A percentile compares a stretch with the other conserved stretches of the same genome.
phyloP scores from a whole-genome alignment of 2,888 invertebrate species.

The Hirtodrosophila histrioides region DNA sequence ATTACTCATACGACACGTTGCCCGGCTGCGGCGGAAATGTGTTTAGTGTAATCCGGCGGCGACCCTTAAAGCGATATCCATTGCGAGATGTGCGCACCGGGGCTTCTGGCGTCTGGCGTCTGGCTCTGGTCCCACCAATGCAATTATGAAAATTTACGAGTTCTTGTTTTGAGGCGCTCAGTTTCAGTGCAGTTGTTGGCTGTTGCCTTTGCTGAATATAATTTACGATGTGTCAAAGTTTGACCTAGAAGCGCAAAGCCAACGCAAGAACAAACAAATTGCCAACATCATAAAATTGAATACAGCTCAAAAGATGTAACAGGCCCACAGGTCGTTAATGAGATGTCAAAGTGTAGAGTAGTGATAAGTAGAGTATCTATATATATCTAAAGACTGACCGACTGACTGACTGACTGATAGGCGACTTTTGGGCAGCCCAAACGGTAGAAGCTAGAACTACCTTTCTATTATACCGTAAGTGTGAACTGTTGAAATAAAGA shows the following conservation, averaged over 20 bases:
- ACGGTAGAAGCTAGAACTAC: no score
- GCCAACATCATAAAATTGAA: constrained; percentile 37
- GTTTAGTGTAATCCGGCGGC: constrained; percentile 71
- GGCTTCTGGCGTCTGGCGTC: background rate
- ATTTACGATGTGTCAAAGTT: constrained; percentile 73
- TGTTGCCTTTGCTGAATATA: constrained; percentile 49
- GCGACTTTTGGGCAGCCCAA: no score
- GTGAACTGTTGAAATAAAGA: no score
- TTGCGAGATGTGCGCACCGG: constrained; percentile 26
- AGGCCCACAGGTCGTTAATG: background rate
- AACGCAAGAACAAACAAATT: constrained; percentile 39
- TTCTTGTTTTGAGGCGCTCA: constrained; percentile 67
- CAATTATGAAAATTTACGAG: constrained; percentile 80
- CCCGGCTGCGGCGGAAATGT: constrained; percentile 67
- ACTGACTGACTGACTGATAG: no score
- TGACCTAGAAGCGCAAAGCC: constrained; percentile 38
- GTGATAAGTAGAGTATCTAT: background rate
- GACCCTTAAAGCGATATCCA: constrained; percentile 63
- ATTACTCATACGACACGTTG: constrained; percentile 78
- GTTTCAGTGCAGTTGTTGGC: constrained; percentile 43
- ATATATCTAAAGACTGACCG: background rate
- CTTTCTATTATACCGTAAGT: no score
- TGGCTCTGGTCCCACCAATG: constrained; percentile 52
- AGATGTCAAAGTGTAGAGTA: background rate
- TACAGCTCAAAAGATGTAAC: constrained; percentile 9